Evolutionary conservation across 1,140 invertebrate genomes (phyloP).

Genomic region (Pseudomyrmex cubaensis): DNA sequence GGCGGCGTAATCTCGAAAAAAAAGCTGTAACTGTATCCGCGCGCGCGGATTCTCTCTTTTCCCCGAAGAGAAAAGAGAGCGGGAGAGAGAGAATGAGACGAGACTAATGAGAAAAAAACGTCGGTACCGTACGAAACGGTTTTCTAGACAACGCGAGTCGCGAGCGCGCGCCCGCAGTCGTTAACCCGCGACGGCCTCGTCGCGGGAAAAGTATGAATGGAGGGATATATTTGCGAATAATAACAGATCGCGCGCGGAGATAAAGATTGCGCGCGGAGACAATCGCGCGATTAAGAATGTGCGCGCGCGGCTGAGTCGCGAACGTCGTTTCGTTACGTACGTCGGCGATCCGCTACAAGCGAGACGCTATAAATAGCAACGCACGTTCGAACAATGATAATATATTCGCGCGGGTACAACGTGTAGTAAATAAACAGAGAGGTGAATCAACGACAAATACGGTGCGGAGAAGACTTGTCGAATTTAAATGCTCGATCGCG

Average conservation of each 20-base stretch:
- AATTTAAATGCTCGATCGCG: no score
- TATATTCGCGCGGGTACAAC: neutral
- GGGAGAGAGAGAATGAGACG: slow-evolving; percentile 24
- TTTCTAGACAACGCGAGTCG: slow-evolving; percentile 15
- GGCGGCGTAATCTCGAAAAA: neutral
- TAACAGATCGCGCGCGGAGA: slow-evolving; percentile 27
- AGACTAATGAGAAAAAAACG: slow-evolving; percentile 57
- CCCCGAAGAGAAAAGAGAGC: neutral
- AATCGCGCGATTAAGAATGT: slow-evolving; percentile 44
- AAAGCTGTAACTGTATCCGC: neutral
- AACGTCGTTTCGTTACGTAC: slow-evolving; percentile 2
- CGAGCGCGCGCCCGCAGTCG: slow-evolving; percentile 43
- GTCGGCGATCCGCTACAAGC: neutral
- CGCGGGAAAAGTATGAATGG: slow-evolving; percentile 31
- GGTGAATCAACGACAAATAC: no score
- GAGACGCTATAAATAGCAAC: neutral
- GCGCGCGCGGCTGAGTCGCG: neutral
- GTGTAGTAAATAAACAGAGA: no score
- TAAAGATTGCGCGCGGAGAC: slow-evolving; percentile 16
- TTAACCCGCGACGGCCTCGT: slow-evolving; percentile 56
- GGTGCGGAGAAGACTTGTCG: no score
- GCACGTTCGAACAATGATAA: neutral
- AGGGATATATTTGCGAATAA: slow-evolving; percentile 36
- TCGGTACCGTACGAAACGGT: slow-evolving; percentile 60
- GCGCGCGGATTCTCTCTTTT: neutral